Evolutionary conservation across 2,113 vertebrate genomes (phyloP).

Genomic region (Thomomys bottae): DNA sequence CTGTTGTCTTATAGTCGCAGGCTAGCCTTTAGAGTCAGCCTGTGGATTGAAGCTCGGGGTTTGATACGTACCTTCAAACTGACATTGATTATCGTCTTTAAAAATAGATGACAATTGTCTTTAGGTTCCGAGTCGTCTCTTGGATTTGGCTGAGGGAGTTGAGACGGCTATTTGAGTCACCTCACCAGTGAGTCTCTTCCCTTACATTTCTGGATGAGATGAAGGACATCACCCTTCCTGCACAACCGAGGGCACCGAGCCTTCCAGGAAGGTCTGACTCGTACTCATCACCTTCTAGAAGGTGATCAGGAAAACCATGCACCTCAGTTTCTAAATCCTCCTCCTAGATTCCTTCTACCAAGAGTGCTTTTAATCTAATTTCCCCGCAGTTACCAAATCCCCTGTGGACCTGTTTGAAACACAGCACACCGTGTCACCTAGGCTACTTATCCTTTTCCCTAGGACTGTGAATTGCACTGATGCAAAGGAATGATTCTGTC

Average conservation of each 20-base stretch:
- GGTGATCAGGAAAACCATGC: not conserved
- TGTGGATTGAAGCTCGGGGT: not conserved
- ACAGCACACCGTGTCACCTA: not conserved
- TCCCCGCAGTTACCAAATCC: not conserved
- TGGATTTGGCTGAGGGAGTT: not conserved
- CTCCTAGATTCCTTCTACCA: not conserved
- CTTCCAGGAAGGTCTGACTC: not conserved
- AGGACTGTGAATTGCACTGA: not conserved
- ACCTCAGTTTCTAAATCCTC: not conserved
- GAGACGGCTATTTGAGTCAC: not conserved
- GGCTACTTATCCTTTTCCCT: not conserved
- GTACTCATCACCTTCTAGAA: not conserved
- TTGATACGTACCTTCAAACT: not conserved
- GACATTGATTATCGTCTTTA: not conserved
- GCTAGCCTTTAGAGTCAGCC: not conserved
- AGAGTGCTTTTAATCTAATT: not conserved
- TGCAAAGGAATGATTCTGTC: not conserved
- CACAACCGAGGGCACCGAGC: not conserved
- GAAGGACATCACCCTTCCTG: not conserved
- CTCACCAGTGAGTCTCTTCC: not conserved
- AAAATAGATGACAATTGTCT: not conserved
- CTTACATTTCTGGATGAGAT: not conserved
- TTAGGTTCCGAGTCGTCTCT: not conserved
- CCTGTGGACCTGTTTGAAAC: not conserved
- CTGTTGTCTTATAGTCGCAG: not conserved